Evolutionary conservation across 2,113 vertebrate genomes (phyloP).

Genomic region (Mirza zaza): DNA sequence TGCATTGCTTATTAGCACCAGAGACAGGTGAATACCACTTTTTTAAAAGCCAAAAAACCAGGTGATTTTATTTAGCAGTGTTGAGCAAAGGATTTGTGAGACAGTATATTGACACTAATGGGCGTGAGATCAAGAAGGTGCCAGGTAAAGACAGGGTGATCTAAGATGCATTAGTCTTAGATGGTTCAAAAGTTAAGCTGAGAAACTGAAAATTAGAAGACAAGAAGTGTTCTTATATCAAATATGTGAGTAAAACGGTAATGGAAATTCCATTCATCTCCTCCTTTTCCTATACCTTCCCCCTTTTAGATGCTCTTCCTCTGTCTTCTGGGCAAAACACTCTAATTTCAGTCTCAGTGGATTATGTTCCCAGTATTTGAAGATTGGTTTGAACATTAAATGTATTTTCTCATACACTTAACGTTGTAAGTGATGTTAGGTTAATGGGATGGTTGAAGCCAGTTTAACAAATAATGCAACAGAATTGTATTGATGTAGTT

Average conservation of each 20-base stretch:
- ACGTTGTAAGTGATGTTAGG: not conserved
- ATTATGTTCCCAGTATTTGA: not conserved
- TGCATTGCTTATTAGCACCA: not conserved
- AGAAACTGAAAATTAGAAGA: not conserved
- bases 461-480: not conserved
- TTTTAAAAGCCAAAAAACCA: not conserved
- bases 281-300: not conserved
- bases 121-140: not conserved
- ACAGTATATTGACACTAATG: not conserved
- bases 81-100: not conserved
- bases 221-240: not conserved
- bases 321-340: not conserved
- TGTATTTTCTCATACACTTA: not conserved
- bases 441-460: no score
- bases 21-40: not conserved
- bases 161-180: not conserved
- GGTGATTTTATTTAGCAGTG: not conserved
- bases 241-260: not conserved
- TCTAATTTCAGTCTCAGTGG: not conserved
- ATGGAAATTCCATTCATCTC: not conserved
- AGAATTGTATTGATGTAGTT: accelerated
- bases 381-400: not conserved
- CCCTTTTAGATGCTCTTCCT: no score
- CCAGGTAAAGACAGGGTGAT: accelerated
- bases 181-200: not conserved